These are phyloP conservation scores for Cephalopterus ornatus DNA, from an alignment of 2,113 vertebrate species.

Conservation along the genomic window DNA sequence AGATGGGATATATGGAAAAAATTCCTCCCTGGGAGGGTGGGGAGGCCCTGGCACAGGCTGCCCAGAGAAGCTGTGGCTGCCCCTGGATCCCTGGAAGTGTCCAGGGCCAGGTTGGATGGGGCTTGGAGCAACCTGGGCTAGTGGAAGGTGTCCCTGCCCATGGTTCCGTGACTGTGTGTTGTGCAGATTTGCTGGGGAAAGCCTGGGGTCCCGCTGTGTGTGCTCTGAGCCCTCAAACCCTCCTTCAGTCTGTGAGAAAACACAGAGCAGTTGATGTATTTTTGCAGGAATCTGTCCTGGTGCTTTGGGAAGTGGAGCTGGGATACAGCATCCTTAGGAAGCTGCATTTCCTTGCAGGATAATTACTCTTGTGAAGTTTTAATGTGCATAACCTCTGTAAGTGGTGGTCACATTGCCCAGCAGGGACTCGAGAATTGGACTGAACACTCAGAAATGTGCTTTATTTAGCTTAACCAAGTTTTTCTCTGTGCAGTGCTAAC, in stretches of 20 bases:
- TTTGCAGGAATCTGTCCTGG: background rate
- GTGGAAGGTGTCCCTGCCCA: background rate
- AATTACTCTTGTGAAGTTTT: background rate
- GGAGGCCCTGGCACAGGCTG: too few relatives aligned
- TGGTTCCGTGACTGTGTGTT: background rate
- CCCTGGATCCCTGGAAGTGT: background rate
- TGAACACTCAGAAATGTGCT: accelerated
- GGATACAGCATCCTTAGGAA: accelerated
- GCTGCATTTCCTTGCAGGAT: background rate
- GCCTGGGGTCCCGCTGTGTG: background rate
- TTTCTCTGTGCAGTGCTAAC: background rate
- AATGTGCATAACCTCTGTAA: accelerated
- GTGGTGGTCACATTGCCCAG: accelerated
- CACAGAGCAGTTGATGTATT: background rate
- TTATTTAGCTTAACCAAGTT: background rate
- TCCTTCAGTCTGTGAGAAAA: accelerated
- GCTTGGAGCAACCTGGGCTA: background rate
- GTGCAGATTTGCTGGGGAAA: background rate
- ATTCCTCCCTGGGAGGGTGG: background rate
- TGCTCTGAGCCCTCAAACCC: background rate
- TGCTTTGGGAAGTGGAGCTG: background rate
- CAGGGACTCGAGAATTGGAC: accelerated
- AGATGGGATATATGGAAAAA: background rate
- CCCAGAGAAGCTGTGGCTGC: background rate
- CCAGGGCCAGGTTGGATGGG: background rate